Percentiles rank a stretch among this genome's conserved stretches.
Evolutionary conservation across 2,113 vertebrate species (phyloP).

Genomic region (Sebastes schlegelii): DNA sequence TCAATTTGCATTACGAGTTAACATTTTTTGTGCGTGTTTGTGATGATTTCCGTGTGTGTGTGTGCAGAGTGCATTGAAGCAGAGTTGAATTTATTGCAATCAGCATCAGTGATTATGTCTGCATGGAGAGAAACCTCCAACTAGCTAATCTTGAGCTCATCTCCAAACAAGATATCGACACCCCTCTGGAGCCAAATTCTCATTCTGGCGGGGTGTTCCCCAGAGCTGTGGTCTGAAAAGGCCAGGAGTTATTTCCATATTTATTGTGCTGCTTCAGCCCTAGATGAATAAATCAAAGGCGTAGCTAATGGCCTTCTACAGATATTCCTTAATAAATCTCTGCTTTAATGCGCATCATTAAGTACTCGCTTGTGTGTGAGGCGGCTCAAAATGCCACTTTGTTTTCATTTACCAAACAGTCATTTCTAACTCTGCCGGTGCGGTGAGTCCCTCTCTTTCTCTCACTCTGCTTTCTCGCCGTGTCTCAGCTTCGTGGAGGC

Average conservation of each 20-base stretch:
- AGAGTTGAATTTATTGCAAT: slow-evolving; percentile 30
- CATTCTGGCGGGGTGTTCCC: slow-evolving; percentile 52
- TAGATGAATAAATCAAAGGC: slow-evolving; percentile 78
- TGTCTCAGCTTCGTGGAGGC: slow-evolving; percentile 18
- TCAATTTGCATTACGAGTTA: slow-evolving; percentile 19
- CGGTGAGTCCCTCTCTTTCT: background rate
- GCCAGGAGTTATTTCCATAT: slow-evolving; percentile 78
- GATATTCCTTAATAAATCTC: slow-evolving; percentile 72
- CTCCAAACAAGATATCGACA: slow-evolving; percentile 60
- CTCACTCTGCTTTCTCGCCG: background rate
- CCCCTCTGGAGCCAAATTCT: slow-evolving; percentile 45
- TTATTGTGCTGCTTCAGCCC: slow-evolving; percentile 70
- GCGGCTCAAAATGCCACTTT: slow-evolving; percentile 68
- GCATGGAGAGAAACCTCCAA: slow-evolving; percentile 46
- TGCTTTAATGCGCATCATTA: slow-evolving; percentile 74
- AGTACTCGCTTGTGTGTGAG: slow-evolving; percentile 55
- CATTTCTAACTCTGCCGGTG: slow-evolving; percentile 37
- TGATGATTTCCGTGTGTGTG: background rate
- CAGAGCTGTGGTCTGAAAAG: slow-evolving; percentile 70
- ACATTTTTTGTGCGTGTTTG: slow-evolving; percentile 14
- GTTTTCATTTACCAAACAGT: slow-evolving; percentile 74
- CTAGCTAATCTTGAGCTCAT: slow-evolving; percentile 53
- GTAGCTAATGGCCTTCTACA: slow-evolving; percentile 71
- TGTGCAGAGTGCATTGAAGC: slow-evolving; percentile 6
- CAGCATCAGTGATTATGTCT: slow-evolving; percentile 48